Evolutionary conservation across 2,113 vertebrate species (phyloP).

Genomic region (Lethenteron camtschaticum): DNA sequence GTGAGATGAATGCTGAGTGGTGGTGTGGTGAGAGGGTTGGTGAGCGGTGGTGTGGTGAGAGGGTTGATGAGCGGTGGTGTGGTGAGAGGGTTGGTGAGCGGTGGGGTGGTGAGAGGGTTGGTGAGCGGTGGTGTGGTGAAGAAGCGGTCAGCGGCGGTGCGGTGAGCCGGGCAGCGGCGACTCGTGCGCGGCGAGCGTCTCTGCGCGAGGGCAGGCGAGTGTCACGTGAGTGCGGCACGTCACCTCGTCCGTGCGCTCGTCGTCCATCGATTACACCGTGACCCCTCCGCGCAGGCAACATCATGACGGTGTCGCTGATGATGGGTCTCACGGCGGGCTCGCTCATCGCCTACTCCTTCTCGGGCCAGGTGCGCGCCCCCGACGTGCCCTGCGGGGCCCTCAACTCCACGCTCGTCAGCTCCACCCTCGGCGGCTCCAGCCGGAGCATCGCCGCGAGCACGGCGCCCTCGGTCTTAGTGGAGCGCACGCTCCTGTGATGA

Average conservation of each 20-base stretch:
- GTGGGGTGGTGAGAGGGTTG: background rate
- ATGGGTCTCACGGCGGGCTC: constrained; percentile 73
- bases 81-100: background rate
- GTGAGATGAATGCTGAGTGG: background rate
- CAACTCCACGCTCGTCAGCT: no score
- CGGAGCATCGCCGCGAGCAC: no score
- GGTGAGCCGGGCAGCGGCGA: background rate
- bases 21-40: background rate
- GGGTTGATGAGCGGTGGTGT: background rate
- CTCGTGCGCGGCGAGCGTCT: background rate
- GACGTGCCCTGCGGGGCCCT: constrained; percentile 19
- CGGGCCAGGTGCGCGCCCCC: constrained; percentile 44
- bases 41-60: background rate
- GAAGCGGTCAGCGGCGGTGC: no score
- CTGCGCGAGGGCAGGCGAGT: no score
- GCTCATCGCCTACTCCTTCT: constrained; percentile 62
- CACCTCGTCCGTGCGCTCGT: no score
- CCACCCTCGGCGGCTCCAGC: no score
- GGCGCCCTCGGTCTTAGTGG: no score
- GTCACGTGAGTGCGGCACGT: no score
- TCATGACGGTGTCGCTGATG: constrained; percentile 98
- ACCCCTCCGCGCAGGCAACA: constrained; percentile 43
- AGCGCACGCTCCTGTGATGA: no score
- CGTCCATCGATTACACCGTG: no score
- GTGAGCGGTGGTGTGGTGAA: background rate